Evolutionary conservation across 2,888 invertebrate genomes (phyloP).

Genomic region (Euzophera pinguis): DNA sequence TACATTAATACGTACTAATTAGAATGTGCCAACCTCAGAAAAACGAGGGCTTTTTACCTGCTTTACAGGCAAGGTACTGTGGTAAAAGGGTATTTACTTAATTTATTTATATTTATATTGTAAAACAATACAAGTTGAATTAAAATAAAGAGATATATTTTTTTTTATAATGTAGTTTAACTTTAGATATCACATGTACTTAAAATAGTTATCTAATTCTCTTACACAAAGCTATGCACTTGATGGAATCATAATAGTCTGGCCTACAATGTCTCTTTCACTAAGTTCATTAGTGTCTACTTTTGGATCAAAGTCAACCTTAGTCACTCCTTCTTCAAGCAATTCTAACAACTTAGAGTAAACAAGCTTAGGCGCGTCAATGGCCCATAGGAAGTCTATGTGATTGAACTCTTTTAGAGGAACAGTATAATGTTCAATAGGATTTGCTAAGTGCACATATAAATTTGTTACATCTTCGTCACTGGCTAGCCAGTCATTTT

Average conservation of each 20-base stretch:
- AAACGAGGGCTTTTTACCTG: too few species aligned
- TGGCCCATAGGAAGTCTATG: slow-evolving; percentile 85
- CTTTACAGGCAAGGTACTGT: too few species aligned
- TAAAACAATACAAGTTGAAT: too few species aligned
- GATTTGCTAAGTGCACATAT: slow-evolving; percentile 73
- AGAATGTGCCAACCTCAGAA: too few species aligned
- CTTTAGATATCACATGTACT: too few species aligned
- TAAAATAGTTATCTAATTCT: too few species aligned
- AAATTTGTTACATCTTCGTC: slow-evolving; percentile 81
- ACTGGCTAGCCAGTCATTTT: slow-evolving; percentile 87
- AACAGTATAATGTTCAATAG: slow-evolving; percentile 80
- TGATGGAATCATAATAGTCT: neutral
- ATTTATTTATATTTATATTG: too few species aligned
- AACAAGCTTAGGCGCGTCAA: slow-evolving; percentile 80
- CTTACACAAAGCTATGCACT: neutral
- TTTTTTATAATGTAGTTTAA: too few species aligned
- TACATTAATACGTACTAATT: too few species aligned
- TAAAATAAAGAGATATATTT: too few species aligned
- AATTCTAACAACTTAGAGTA: slow-evolving; percentile 73
- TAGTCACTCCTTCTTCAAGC: slow-evolving; percentile 53
- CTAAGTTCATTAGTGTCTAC: slow-evolving; percentile 15
- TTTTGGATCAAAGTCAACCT: slow-evolving; percentile 13
- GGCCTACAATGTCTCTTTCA: neutral
- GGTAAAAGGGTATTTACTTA: too few species aligned
- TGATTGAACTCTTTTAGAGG: slow-evolving; percentile 84